These are phyloP conservation scores for Sisyra terminalis DNA, from an alignment of 2,888 invertebrate species.

Conservation along the genomic window DNA sequence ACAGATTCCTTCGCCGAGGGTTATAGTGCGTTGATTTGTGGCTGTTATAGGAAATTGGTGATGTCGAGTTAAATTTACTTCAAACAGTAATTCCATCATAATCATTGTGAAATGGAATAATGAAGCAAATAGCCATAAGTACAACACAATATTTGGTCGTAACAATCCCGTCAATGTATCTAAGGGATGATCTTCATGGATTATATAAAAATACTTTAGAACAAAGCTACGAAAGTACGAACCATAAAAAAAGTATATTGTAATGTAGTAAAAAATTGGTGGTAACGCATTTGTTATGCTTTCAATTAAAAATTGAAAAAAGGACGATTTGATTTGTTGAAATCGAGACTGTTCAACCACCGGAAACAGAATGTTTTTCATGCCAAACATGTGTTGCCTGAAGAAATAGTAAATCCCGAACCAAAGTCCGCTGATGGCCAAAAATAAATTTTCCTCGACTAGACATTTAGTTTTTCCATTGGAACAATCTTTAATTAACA, in stretches of 20 bases:
- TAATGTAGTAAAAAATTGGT: slow-evolving; percentile 42
- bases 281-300: slow-evolving; percentile 40
- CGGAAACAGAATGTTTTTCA: slow-evolving; percentile 43
- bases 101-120: slow-evolving; percentile 53
- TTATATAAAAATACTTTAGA: slow-evolving; percentile 33
- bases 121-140: slow-evolving; percentile 51
- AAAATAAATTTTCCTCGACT: slow-evolving; percentile 47
- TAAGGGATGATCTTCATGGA: slow-evolving; percentile 33
- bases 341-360: slow-evolving; percentile 55
- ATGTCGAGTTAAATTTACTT: slow-evolving; percentile 53
- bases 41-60: slow-evolving; percentile 45
- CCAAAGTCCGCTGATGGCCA: slow-evolving; percentile 50
- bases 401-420: slow-evolving; percentile 45
- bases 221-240: slow-evolving; percentile 32
- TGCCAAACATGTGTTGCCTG: slow-evolving; percentile 35
- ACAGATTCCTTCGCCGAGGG: slow-evolving; percentile 42
- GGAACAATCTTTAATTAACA: slow-evolving; percentile 26
- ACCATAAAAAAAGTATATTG: slow-evolving; percentile 45
- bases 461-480: slow-evolving; percentile 35
- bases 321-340: slow-evolving; percentile 41
- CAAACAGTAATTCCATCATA: slow-evolving; percentile 51
- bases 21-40: slow-evolving; percentile 25
- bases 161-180: slow-evolving; percentile 31
- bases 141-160: slow-evolving; percentile 35
- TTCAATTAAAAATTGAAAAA: slow-evolving; percentile 36